Evolutionary conservation across 2,797 vertebrate species (phyloP).

Genomic region (Anniella stebbinsi): DNA sequence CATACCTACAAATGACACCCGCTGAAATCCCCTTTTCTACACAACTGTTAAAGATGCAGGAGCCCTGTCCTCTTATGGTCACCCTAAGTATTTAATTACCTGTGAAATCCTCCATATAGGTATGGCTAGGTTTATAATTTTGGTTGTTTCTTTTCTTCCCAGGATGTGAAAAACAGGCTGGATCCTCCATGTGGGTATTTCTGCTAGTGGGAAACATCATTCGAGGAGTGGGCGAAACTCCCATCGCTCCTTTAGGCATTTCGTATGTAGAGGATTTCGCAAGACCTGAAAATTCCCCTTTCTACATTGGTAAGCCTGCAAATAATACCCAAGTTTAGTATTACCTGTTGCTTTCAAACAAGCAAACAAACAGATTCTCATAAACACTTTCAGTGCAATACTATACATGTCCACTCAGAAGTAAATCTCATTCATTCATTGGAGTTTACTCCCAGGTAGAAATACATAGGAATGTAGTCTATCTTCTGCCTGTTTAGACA

Average conservation of each 20-base stretch:
- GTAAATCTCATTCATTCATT: not conserved
- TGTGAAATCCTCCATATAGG: not conserved
- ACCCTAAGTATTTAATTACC: not conserved
- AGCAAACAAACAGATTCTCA: not conserved
- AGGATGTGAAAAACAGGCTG: conserved; percentile 85
- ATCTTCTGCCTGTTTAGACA: not conserved
- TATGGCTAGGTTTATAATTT: not conserved
- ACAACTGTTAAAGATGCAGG: too few relatives aligned
- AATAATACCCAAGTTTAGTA: not conserved
- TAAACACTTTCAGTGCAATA: not conserved
- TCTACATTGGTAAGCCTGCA: conserved; percentile 87
- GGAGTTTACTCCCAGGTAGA: not conserved
- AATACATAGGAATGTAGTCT: not conserved
- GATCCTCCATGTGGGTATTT: conserved; percentile 92
- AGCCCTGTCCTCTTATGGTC: too few relatives aligned
- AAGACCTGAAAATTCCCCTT: conserved; percentile 90
- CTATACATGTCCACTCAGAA: not conserved
- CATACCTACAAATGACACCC: too few relatives aligned
- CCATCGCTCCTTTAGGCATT: conserved; percentile 92
- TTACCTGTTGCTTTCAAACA: not conserved
- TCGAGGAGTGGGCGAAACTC: conserved; percentile 93
- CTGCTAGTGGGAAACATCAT: conserved; percentile 91
- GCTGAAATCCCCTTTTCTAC: too few relatives aligned
- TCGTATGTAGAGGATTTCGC: conserved; percentile 95
- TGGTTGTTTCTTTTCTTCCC: conserved; percentile 32